phyloP scores from a whole-genome alignment of 2,113 vertebrate species.

The Acrocephalus arundinaceus region DNA sequence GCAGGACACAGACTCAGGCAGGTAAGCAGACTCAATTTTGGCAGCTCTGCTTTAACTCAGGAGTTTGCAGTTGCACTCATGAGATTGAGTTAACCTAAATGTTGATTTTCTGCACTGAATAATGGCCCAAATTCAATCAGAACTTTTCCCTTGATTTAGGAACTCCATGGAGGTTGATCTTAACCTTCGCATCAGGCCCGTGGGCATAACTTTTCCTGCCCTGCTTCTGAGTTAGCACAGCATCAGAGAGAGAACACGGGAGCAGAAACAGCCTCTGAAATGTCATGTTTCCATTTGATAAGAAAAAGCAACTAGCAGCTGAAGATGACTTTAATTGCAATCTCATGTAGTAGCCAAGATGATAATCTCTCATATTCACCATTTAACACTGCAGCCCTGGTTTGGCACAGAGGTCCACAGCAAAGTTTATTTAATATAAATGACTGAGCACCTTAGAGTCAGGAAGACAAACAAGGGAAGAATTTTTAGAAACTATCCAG shows the following conservation, averaged over 20 bases:
- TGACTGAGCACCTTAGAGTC: neutral
- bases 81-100: neutral
- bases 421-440: slow-evolving; percentile 8
- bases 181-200: neutral
- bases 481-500: neutral
- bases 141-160: neutral
- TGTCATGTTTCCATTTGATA: neutral
- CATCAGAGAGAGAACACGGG: neutral
- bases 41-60: neutral
- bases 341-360: slow-evolving; percentile 17
- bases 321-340: slow-evolving; percentile 22
- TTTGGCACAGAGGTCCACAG: neutral
- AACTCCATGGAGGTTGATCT: neutral
- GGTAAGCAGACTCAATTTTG: neutral
- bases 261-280: neutral
- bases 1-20: neutral
- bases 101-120: neutral
- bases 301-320: neutral
- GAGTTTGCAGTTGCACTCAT: neutral
- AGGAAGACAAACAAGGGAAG: neutral
- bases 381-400: neutral
- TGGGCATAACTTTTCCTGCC: neutral
- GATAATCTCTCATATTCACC: neutral
- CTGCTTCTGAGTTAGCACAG: neutral
- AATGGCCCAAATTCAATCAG: neutral